Conservation (phyloP, 64 coral and sea anemone species). For the Stylophora pistillata region DNA sequence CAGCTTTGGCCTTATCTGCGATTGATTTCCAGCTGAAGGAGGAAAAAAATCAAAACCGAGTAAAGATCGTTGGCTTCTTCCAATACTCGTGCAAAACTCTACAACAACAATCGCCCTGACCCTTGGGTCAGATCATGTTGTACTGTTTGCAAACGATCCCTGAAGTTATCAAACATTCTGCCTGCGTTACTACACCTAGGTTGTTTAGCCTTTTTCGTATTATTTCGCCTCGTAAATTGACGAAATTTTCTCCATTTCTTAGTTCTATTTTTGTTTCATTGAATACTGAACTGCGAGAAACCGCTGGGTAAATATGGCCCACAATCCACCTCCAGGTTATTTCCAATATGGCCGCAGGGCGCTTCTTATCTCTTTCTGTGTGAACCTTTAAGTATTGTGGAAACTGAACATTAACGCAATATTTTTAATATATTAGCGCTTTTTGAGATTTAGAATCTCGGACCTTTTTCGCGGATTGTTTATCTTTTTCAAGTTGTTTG, state of each 20-base stretch:
- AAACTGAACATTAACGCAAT: neutral
- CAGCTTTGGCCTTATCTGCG: constrained; percentile 88
- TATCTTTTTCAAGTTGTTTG: neutral
- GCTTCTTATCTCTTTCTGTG: neutral
- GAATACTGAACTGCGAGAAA: neutral
- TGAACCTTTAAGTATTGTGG: neutral
- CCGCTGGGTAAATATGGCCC: neutral
- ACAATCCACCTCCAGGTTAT: neutral
- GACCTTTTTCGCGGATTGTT: neutral
- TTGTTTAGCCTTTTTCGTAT: neutral
- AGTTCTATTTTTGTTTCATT: neutral
- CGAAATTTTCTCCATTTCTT: neutral
- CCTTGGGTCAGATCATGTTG: constrained; percentile 82
- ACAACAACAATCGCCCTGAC: constrained; percentile 23
- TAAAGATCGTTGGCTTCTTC: neutral
- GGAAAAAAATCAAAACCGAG: neutral
- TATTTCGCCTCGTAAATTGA: neutral
- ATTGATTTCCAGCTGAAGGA: constrained; percentile 76
- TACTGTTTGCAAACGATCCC: constrained; percentile 80
- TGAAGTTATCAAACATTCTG: constrained; percentile 76
- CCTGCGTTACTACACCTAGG: neutral
- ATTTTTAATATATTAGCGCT: neutral
- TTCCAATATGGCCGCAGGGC: constrained; percentile 21
- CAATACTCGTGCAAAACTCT: neutral
- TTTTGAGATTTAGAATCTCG: neutral